Evolutionary conservation across 2,797 vertebrate species (phyloP).

Genomic region (Tadarida brasiliensis): DNA sequence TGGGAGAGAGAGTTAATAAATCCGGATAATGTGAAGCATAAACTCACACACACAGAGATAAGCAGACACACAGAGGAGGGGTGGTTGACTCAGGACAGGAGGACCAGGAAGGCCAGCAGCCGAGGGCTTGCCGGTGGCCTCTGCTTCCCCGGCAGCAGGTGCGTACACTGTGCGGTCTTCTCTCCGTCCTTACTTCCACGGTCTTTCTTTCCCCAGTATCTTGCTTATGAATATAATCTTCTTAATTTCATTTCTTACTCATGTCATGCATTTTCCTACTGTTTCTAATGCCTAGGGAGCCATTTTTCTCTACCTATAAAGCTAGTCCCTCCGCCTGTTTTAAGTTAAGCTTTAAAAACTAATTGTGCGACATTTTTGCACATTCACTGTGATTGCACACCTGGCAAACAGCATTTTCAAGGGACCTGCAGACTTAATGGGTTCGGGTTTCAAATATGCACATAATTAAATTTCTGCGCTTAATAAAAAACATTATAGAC

Average conservation of each 20-base stretch:
- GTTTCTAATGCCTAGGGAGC: background rate
- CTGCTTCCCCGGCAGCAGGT: background rate
- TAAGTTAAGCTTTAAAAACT: conserved; percentile 59
- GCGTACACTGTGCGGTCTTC: fast-evolving
- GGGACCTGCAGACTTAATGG: conserved; percentile 41
- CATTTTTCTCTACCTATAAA: conserved; percentile 52
- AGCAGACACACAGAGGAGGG: background rate
- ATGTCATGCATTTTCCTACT: conserved; percentile 22
- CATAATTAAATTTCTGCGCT: conserved; percentile 69
- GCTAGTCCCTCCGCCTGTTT: background rate
- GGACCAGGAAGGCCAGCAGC: too few species aligned
- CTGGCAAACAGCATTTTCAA: conserved; percentile 68
- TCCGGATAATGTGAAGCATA: background rate
- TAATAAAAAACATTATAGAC: conserved; percentile 58
- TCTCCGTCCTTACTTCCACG: background rate
- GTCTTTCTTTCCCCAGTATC: background rate
- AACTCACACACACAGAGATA: background rate
- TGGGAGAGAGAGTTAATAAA: conserved; percentile 25
- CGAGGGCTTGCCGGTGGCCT: background rate
- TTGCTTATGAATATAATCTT: background rate
- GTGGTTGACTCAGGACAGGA: background rate
- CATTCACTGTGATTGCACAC: conserved; percentile 37
- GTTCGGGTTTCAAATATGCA: conserved; percentile 55
- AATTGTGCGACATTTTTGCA: conserved; percentile 17
- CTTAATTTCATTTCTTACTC: conserved; percentile 34